phyloP scores from a whole-genome alignment of 2,888 invertebrate species.

The Folsomia candida region DNA sequence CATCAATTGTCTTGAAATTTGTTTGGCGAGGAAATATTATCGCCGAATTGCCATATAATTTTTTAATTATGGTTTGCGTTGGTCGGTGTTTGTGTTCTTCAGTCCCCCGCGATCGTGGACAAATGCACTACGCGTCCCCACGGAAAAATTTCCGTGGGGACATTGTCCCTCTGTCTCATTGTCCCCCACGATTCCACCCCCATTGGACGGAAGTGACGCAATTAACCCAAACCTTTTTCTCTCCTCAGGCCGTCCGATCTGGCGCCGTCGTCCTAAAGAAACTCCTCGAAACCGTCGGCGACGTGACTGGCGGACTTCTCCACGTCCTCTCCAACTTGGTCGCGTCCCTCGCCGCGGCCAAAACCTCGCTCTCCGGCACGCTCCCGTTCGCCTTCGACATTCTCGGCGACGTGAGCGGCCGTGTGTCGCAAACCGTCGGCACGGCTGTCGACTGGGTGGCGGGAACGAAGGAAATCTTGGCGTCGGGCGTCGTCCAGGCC shows the following conservation, averaged over 20 bases:
- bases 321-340: slow-evolving; percentile 51
- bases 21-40: too few species aligned
- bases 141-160: too few species aligned
- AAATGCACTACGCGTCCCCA: too few species aligned
- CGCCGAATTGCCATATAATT: too few species aligned
- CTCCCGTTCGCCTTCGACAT: slow-evolving; percentile 51
- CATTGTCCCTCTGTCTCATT: too few species aligned
- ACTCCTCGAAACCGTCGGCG: slow-evolving; percentile 50
- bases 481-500: slow-evolving; percentile 50
- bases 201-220: too few species aligned
- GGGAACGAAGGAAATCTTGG: slow-evolving; percentile 50
- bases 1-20: too few species aligned
- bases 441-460: slow-evolving; percentile 51
- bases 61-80: too few species aligned
- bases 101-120: too few species aligned
- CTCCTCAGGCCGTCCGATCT: slow-evolving; percentile 46
- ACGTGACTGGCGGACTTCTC: slow-evolving; percentile 50
- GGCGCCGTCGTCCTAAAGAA: slow-evolving; percentile 50
- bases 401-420: slow-evolving; percentile 50
- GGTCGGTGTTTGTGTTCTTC: too few species aligned
- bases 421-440: slow-evolving; percentile 49
- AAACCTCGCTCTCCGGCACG: slow-evolving; percentile 51
- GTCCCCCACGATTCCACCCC: too few species aligned
- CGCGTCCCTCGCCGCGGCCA: slow-evolving; percentile 50
- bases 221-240: neutral